Percentiles rank a stretch among this genome's conserved stretches.
These are phyloP conservation scores for Tichodroma muraria DNA, from an alignment of 2,113 vertebrate species.

Conservation along the genomic window DNA sequence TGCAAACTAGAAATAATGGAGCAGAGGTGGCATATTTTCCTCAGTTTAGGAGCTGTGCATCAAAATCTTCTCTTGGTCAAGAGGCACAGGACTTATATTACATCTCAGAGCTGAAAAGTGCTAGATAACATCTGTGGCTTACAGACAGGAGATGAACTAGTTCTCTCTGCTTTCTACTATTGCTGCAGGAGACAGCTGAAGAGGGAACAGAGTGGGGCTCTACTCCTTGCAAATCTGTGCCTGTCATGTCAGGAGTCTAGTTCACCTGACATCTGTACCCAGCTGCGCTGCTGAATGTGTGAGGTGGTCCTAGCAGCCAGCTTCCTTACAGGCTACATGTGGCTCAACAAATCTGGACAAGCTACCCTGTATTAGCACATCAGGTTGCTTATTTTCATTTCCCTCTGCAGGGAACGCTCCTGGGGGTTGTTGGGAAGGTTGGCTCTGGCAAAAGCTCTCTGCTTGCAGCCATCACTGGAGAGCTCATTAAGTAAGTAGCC, in stretches of 20 bases:
- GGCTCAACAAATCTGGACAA: background rate
- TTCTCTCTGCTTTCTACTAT: background rate
- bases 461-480: constrained; percentile 87
- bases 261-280: background rate
- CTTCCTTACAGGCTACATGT: background rate
- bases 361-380: background rate
- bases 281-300: background rate
- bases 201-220: background rate
- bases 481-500: constrained; percentile 83
- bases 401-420: constrained; percentile 79
- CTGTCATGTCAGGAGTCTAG: background rate
- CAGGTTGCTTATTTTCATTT: background rate
- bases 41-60: background rate
- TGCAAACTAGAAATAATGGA: background rate
- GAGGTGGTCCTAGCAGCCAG: background rate
- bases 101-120: background rate
- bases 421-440: constrained; percentile 91
- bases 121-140: background rate
- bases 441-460: constrained; percentile 94
- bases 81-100: background rate
- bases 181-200: background rate
- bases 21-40: background rate
- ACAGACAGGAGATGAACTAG: background rate
- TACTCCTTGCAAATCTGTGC: background rate
- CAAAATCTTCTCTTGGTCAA: background rate